phyloP scores from a whole-genome alignment of 1,140 invertebrate genomes.

The Dendrolimus punctatus region DNA sequence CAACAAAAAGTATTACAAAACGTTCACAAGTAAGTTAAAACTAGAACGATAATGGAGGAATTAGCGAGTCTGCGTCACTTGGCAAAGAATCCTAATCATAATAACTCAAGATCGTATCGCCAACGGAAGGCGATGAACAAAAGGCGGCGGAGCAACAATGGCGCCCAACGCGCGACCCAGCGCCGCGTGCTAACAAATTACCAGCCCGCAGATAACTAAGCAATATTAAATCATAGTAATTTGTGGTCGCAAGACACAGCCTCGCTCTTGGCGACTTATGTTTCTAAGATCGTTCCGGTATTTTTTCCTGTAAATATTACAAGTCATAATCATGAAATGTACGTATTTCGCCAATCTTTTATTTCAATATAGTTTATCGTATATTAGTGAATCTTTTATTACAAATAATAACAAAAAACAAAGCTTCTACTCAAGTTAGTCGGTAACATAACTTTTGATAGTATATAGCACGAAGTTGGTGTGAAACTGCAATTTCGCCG shows the following conservation, averaged over 20 bases:
- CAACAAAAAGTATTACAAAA: slow-evolving; percentile 17
- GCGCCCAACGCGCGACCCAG: slow-evolving; percentile 41
- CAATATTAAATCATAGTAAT: slow-evolving; percentile 72
- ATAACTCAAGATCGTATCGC: slow-evolving; percentile 69
- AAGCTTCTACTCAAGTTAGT: slow-evolving; percentile 38
- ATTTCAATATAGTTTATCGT: too few relatives aligned
- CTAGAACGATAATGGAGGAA: slow-evolving; percentile 58
- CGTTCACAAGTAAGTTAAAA: slow-evolving; percentile 32
- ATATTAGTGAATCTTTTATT: neutral
- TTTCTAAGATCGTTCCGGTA: slow-evolving; percentile 42
- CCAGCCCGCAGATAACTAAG: slow-evolving; percentile 67
- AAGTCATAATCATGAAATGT: too few relatives aligned
- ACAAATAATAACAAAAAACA: neutral
- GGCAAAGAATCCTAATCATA: slow-evolving; percentile 70
- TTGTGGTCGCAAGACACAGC: slow-evolving; percentile 56
- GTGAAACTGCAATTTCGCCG: slow-evolving; percentile 57
- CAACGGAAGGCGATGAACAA: slow-evolving; percentile 61
- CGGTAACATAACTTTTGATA: slow-evolving; percentile 36
- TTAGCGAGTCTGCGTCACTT: slow-evolving; percentile 61
- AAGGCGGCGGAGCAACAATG: slow-evolving; percentile 62
- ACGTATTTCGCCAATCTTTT: too few relatives aligned
- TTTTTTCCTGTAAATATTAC: slow-evolving; percentile 19
- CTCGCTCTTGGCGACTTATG: slow-evolving; percentile 48
- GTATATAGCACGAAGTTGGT: slow-evolving; percentile 38
- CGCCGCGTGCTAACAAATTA: slow-evolving; percentile 66